Evolutionary conservation across 1,140 invertebrate species (phyloP).

Genomic region (Ruditapes philippinarum): DNA sequence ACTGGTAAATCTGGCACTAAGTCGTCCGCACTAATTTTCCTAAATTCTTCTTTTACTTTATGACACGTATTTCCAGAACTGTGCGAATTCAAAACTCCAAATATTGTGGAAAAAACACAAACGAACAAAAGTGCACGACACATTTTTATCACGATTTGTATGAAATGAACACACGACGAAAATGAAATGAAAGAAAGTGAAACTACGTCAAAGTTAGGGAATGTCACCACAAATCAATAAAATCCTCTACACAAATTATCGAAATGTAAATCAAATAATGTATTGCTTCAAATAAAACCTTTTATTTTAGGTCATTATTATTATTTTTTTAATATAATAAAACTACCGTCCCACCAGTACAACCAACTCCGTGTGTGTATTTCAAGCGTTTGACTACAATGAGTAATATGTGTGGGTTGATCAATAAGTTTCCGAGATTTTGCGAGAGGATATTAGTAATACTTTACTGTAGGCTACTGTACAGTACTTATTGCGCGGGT

Average conservation of each 20-base stretch:
- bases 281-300: not conserved
- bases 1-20: conserved; percentile 49
- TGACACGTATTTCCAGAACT: conserved; percentile 14
- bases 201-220: not conserved
- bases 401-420: not conserved
- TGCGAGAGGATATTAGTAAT: not conserved
- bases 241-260: not conserved
- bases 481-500: too few relatives aligned
- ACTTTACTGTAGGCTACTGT: too few relatives aligned
- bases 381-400: not conserved
- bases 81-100: conserved; percentile 44
- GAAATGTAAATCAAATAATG: not conserved
- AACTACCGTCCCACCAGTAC: not conserved
- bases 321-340: not conserved
- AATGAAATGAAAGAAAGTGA: conserved; percentile 33
- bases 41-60: conserved; percentile 53
- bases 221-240: not conserved
- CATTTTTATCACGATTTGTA: conserved; percentile 16
- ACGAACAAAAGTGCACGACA: conserved; percentile 1
- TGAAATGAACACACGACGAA: too few relatives aligned
- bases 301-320: conserved; percentile 9
- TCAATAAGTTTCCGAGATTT: not conserved
- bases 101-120: not conserved
- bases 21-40: conserved; percentile 37
- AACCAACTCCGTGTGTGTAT: not conserved